phyloP scores from a whole-genome alignment of 53 echinoderm and acorn worm genomes.

The Stichopus horrens region DNA sequence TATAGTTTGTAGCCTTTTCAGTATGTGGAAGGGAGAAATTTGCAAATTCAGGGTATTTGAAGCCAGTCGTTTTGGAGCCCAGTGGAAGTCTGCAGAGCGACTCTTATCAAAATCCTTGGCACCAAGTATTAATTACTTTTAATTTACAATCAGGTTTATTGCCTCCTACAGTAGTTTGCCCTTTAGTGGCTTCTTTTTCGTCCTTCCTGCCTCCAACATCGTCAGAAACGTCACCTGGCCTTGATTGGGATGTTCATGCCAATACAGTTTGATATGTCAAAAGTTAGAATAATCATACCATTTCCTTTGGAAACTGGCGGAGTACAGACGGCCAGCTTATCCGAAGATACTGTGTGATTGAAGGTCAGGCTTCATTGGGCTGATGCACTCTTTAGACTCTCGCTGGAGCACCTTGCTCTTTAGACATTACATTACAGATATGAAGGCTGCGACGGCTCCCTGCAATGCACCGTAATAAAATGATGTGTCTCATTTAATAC shows the following conservation, averaged over 20 bases:
- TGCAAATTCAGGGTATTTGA: neutral
- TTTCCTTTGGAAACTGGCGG: neutral
- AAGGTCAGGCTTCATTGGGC: too few species aligned
- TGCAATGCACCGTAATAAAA: too few species aligned
- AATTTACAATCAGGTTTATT: neutral
- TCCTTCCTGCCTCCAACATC: neutral
- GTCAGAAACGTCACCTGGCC: neutral
- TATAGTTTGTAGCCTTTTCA: too few species aligned
- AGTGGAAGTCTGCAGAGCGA: neutral
- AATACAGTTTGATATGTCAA: neutral
- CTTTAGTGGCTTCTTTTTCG: neutral
- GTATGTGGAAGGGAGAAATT: neutral
- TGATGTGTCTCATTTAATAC: neutral
- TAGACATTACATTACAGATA: too few species aligned
- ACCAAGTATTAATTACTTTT: neutral
- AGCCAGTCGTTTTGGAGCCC: neutral
- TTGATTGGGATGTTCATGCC: neutral
- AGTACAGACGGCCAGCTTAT: neutral
- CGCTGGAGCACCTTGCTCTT: too few species aligned
- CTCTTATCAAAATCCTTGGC: neutral
- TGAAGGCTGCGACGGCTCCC: too few species aligned
- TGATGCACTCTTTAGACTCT: too few species aligned
- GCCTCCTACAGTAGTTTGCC: neutral
- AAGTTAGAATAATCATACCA: neutral
- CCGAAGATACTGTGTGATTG: neutral